Base-by-base conservation (phyloP, 2,113 vertebrate genomes). In the Otocyon megalotis region DNA sequence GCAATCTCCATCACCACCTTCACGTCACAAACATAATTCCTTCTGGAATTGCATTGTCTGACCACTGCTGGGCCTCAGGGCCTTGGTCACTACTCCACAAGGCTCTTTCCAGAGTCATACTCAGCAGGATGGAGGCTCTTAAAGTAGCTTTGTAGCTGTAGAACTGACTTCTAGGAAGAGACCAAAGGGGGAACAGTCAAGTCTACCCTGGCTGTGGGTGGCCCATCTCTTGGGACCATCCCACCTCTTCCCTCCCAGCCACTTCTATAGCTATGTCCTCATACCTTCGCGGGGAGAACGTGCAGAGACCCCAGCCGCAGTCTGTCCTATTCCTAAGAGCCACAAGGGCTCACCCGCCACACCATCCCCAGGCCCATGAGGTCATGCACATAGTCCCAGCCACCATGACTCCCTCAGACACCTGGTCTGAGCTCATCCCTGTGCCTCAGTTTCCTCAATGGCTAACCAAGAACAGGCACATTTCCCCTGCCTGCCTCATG, bases 401-500 rank as follows among this genome's bases (percentile, higher is more conserved):
- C 43, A 43, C 43, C 43, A 43, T 43, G 43, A 43, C 43, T 43
- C 43, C 43, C 54, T 67, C 0, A 5, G 37, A 69, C 50, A 43
- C 56, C 60, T 6, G 26, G 83, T 89, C 71, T n/a, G 9, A 1
- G 8, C 48, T 9, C 24, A 20, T 32, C 60, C 20, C n/a, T 3
- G 86, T 90, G 96, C 97, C 90, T 96, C 60, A 0, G 60, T 84
- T 90, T 76, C 32, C 77, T 50, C 5, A 5, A 19, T 20, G 22
- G 53, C 84, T 67, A 50, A 13, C 35, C 1, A n/a, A 65, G n/a
- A 43, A 43, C 2, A 37, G 71, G 67, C 28, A 0, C 30, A 15
- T 28, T 35, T 53, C 20, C 95, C 72, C 67, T 43, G 72, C 97
- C 94, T 93, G 93, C 94, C 96, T 97, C 94, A 71, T 24, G 79